phyloP scores from a whole-genome alignment of 2,888 invertebrate genomes.

The Camptogramma bilineatum region DNA sequence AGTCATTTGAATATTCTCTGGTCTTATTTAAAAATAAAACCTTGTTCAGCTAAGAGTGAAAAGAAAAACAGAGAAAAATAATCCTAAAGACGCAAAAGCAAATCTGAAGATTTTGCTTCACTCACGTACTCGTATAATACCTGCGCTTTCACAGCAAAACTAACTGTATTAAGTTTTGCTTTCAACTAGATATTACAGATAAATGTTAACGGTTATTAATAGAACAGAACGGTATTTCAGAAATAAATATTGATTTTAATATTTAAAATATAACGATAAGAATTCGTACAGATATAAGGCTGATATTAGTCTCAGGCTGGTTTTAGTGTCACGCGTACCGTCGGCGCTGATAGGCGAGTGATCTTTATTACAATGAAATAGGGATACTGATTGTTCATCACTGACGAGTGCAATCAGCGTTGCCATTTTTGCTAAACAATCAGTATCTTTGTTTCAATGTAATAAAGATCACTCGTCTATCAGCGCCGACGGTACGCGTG shows the following conservation, averaged over 20 bases:
- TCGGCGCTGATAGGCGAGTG: too few relatives aligned
- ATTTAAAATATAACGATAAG: conserved; percentile 43
- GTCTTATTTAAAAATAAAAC: too few relatives aligned
- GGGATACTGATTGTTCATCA: too few relatives aligned
- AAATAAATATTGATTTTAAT: conserved; percentile 28
- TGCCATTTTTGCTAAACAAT: too few relatives aligned
- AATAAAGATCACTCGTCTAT: too few relatives aligned
- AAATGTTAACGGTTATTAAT: not conserved
- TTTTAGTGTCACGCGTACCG: too few relatives aligned
- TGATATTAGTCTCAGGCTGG: too few relatives aligned
- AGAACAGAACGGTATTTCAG: not conserved
- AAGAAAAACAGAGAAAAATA: not conserved
- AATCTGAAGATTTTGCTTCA: not conserved
- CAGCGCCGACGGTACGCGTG: too few relatives aligned
- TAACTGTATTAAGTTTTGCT: not conserved
- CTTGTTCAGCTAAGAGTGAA: too few relatives aligned
- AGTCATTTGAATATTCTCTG: not conserved
- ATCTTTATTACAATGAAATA: too few relatives aligned
- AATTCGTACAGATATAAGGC: conserved; percentile 42
- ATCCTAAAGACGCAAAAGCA: not conserved
- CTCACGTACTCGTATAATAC: not conserved
- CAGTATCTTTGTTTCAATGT: too few relatives aligned
- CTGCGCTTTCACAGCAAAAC: not conserved
- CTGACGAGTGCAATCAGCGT: too few relatives aligned
- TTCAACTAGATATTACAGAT: not conserved